These are phyloP conservation scores for Channa maculata DNA, from an alignment of 2,113 vertebrate genomes.

Conservation along the genomic window DNA sequence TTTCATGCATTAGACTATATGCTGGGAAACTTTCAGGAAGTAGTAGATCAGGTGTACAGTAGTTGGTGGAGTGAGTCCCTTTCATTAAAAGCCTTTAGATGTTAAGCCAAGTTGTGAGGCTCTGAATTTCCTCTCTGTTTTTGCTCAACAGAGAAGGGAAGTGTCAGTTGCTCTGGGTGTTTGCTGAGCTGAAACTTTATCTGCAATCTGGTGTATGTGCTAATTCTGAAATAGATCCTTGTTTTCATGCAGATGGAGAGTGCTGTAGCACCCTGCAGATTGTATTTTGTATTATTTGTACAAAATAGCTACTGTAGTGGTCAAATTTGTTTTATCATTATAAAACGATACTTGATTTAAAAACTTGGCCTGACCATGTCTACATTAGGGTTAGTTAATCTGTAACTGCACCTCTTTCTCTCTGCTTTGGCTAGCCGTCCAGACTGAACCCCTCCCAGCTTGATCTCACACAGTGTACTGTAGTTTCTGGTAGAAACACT, in stretches of 20 bases:
- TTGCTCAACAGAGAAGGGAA: constrained; percentile 63
- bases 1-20: constrained; percentile 42
- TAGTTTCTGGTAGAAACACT: no score
- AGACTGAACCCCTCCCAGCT: no score
- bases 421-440: no score
- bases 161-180: constrained; percentile 67
- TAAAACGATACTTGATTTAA: constrained; percentile 9
- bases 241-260: constrained; percentile 26
- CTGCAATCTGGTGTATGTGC: constrained; percentile 66
- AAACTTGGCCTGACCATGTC: neutral
- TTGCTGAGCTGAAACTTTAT: constrained; percentile 74
- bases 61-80: constrained; percentile 53
- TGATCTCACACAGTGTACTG: no score
- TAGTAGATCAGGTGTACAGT: constrained; percentile 69
- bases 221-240: constrained; percentile 60
- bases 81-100: constrained; percentile 68
- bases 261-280: constrained; percentile 15
- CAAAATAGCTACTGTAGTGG: constrained; percentile 14
- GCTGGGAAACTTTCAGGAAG: constrained; percentile 53
- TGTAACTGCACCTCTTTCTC: no score
- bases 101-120: constrained; percentile 53
- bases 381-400: no score
- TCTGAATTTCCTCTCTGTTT: constrained; percentile 67
- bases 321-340: constrained; percentile 31
- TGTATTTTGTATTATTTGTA: no score